These are phyloP conservation scores for Pithys albifrons DNA, from an alignment of 2,113 vertebrate genomes.

Conservation along the genomic window DNA sequence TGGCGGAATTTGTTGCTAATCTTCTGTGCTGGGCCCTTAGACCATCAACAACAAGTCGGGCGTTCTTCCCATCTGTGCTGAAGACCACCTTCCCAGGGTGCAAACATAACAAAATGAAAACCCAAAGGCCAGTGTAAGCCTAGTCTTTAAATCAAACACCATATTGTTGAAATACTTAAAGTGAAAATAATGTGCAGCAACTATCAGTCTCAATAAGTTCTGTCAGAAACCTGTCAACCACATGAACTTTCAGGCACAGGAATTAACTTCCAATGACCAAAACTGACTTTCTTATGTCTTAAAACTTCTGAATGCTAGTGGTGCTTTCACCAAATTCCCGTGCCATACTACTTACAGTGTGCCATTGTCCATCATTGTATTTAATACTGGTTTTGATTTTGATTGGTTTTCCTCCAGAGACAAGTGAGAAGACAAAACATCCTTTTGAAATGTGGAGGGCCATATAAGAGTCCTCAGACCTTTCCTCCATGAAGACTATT, in stretches of 20 bases:
- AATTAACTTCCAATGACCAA: not conserved
- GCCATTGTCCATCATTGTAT: constrained; percentile 90
- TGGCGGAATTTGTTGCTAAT: constrained; percentile 64
- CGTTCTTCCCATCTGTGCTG: constrained; percentile 76
- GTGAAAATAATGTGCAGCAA: not conserved
- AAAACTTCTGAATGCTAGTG: not conserved
- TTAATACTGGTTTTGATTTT: constrained; percentile 86
- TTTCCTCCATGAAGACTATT: constrained; percentile 79
- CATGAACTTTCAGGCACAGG: not conserved
- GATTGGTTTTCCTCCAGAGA: constrained; percentile 67
- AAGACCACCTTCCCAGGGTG: constrained; percentile 81
- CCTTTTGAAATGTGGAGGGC: constrained; percentile 89
- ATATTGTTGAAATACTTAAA: not conserved
- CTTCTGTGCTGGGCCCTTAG: constrained; percentile 80
- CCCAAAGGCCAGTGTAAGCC: not conserved
- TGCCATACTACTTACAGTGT: constrained; percentile 80
- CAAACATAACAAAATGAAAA: not conserved
- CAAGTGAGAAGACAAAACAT: constrained; percentile 80
- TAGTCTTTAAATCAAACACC: not conserved
- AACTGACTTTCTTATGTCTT: not conserved
- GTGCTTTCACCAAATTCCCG: not conserved
- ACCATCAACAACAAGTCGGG: constrained; percentile 84
- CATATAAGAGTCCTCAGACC: constrained; percentile 75
- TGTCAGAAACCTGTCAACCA: not conserved
- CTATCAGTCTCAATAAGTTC: not conserved